phyloP scores from a whole-genome alignment of 2,797 vertebrate genomes.

The Knipowitschia caucasica region DNA sequence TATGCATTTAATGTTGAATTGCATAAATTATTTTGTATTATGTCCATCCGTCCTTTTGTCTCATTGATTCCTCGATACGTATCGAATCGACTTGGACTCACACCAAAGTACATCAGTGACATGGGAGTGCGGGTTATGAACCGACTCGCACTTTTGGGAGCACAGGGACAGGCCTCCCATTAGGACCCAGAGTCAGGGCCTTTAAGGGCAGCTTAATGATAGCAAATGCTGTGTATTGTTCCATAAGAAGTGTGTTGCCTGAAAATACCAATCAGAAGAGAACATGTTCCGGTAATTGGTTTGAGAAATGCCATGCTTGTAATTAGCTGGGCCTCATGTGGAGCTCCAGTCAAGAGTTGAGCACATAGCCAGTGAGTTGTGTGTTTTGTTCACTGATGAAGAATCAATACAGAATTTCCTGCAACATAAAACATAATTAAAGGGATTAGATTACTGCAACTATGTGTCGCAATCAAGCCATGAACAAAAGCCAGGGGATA shows the following conservation, averaged over 20 bases:
- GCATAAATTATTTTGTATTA: too few species aligned
- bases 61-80: too few species aligned
- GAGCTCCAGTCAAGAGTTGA: constrained; percentile 3
- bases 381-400: constrained; percentile 18
- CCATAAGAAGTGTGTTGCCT: constrained; percentile 35
- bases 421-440: not conserved
- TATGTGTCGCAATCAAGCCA: not conserved
- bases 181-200: too few species aligned
- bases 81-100: too few species aligned
- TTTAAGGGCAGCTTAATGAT: constrained; percentile 48
- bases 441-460: not conserved
- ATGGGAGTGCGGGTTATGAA: too few species aligned
- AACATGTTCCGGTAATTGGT: constrained; percentile 36
- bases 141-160: too few species aligned
- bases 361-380: constrained; percentile 6
- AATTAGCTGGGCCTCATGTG: constrained; percentile 5
- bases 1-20: too few species aligned
- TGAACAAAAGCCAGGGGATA: not conserved
- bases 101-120: too few species aligned
- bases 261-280: constrained; percentile 26
- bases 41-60: too few species aligned
- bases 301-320: constrained; percentile 9
- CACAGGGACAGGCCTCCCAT: too few species aligned
- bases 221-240: constrained; percentile 65
- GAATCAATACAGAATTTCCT: constrained; percentile 15